These are phyloP conservation scores for Setipinna tenuifilis DNA, from an alignment of 2,797 vertebrate genomes.

Conservation along the genomic window DNA sequence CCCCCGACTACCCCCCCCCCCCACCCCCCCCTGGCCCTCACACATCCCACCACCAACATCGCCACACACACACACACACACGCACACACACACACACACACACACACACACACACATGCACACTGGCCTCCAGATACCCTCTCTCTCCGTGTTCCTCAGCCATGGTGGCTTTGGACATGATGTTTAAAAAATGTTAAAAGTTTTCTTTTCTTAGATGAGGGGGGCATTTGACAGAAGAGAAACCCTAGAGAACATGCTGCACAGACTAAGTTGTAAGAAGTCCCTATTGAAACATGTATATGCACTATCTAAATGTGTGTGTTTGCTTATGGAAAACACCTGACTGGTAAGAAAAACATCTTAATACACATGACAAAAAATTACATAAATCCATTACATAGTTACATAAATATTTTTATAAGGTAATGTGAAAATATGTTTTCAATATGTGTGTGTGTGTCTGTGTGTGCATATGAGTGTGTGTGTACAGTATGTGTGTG, in stretches of 20 bases:
- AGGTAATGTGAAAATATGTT: not conserved
- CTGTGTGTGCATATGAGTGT: not conserved
- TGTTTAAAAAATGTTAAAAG: constrained; percentile 37
- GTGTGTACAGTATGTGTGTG: not conserved
- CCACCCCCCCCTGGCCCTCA: constrained; percentile 17
- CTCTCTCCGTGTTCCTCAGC: constrained; percentile 44
- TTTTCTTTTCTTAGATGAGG: not conserved
- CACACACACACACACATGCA: constrained; percentile 22
- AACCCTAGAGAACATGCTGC: not conserved
- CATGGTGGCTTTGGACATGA: constrained; percentile 50
- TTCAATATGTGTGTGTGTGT: not conserved
- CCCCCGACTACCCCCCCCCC: constrained; percentile 57
- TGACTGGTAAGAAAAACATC: not conserved
- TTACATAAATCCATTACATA: not conserved
- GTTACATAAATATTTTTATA: not conserved
- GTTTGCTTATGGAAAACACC: not conserved
- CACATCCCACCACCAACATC: constrained; percentile 25
- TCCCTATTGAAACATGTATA: not conserved
- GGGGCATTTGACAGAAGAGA: not conserved
- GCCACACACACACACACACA: constrained; percentile 30
- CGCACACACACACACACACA: constrained; percentile 29
- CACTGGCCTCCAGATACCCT: constrained; percentile 43
- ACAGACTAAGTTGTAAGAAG: not conserved
- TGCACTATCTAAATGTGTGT: not conserved
- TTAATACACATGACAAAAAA: too few species aligned